Conservation (phyloP, 35 echinoderm and acorn worm genomes). For the Apostichopus japonicus region DNA sequence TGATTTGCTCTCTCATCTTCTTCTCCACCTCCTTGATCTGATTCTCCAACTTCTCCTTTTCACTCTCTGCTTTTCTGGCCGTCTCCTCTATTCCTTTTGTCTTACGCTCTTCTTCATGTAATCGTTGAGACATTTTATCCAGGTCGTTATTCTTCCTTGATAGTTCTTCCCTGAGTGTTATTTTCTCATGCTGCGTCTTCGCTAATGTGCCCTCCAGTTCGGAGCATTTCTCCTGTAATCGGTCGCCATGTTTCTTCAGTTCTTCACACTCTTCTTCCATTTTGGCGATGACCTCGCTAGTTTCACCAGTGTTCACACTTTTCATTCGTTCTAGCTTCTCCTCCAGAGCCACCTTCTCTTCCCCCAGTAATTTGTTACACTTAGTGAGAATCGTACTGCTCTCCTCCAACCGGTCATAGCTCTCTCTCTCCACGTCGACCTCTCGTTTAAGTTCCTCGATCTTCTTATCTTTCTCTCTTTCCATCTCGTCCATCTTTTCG, state of each 20-base stretch:
- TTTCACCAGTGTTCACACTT: neutral
- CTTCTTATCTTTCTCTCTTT: slow-evolving; percentile 54
- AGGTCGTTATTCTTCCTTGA: neutral
- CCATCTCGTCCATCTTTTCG: slow-evolving; percentile 26
- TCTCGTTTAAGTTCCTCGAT: slow-evolving; percentile 64
- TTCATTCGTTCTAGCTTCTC: neutral
- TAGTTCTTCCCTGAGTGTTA: slow-evolving; percentile 41
- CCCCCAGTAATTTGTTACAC: slow-evolving; percentile 17
- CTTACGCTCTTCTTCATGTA: neutral
- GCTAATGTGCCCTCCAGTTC: slow-evolving; percentile 46
- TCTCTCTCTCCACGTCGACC: slow-evolving; percentile 36
- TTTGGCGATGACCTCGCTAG: slow-evolving; percentile 28
- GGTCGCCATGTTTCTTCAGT: slow-evolving; percentile 38
- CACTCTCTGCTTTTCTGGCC: neutral
- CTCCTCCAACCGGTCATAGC: slow-evolving; percentile 20
- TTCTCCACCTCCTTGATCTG: slow-evolving; percentile 4
- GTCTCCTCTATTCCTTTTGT: neutral
- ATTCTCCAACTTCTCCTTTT: slow-evolving; percentile 2
- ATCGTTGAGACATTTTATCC: slow-evolving; percentile 25
- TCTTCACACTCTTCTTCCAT: slow-evolving; percentile 65
- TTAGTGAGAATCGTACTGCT: slow-evolving; percentile 21
- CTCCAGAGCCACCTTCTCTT: slow-evolving; percentile 27
- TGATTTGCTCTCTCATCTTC: neutral
- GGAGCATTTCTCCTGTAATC: slow-evolving; percentile 45
- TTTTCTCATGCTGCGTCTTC: slow-evolving; percentile 50